Evolutionary conservation across 2,888 invertebrate species (phyloP).

Genomic region (Erynnis tages): DNA sequence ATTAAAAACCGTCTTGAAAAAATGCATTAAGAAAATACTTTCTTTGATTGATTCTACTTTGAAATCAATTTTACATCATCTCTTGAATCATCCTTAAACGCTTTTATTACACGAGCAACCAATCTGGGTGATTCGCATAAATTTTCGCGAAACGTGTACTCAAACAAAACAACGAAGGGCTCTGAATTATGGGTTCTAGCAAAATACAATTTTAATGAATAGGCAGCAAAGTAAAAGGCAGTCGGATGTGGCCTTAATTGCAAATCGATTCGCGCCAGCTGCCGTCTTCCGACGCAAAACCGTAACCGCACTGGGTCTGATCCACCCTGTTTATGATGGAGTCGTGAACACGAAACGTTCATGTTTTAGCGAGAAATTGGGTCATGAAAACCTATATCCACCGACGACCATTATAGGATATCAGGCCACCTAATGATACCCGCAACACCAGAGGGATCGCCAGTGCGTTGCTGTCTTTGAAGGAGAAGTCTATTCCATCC

Average conservation of each 20-base stretch:
- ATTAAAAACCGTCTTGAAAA: too few species aligned
- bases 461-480: too few species aligned
- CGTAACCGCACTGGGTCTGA: slow-evolving; percentile 9
- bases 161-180: not conserved
- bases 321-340: slow-evolving; percentile 8
- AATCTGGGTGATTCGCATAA: not conserved
- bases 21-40: too few species aligned
- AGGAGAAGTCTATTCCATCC: too few species aligned
- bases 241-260: slow-evolving; percentile 47
- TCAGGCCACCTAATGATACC: too few species aligned
- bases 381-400: not conserved
- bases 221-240: slow-evolving; percentile 29
- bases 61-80: too few species aligned
- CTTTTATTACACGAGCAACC: too few species aligned
- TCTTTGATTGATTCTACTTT: too few species aligned
- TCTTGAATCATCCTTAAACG: too few species aligned
- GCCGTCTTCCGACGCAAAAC: slow-evolving; percentile 39
- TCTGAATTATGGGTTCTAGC: slow-evolving; percentile 9
- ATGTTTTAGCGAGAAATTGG: slow-evolving; percentile 2
- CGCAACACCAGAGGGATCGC: too few species aligned
- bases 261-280: slow-evolving; percentile 57
- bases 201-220: slow-evolving; percentile 31
- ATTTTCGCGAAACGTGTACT: not conserved
- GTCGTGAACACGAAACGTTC: not conserved
- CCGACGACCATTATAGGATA: too few species aligned